Percentiles rank a stretch among this genome's conserved stretches.
phyloP scores from a whole-genome alignment of 2,888 invertebrate genomes.

The Thelaira solivaga region DNA sequence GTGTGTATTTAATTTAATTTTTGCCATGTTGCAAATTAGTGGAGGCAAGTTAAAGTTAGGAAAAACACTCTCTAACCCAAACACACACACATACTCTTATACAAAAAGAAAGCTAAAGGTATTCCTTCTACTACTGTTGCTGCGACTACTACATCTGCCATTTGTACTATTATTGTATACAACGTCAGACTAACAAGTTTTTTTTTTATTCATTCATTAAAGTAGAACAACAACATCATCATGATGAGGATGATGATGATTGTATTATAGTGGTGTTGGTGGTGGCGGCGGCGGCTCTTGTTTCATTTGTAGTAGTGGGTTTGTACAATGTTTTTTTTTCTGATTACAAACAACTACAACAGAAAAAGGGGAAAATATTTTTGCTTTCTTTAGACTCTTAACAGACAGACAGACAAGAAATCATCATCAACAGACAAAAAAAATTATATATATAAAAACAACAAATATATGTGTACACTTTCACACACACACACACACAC shows the following conservation, averaged over 20 bases:
- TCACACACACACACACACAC: neutral
- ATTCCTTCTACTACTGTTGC: conserved; percentile 27
- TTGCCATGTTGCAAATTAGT: conserved; percentile 58
- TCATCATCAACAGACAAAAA: conserved; percentile 57
- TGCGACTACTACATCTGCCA: conserved; percentile 14
- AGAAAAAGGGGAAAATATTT: conserved; percentile 55
- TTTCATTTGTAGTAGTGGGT: conserved; percentile 38
- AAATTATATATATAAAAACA: neutral
- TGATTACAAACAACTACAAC: conserved; percentile 38
- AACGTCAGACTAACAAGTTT: conserved; percentile 48
- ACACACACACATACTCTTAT: neutral
- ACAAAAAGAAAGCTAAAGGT: conserved; percentile 31
- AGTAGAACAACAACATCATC: conserved; percentile 38
- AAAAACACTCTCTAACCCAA: too few species aligned
- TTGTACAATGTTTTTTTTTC: conserved; percentile 20
- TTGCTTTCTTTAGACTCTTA: conserved; percentile 61
- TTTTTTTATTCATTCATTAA: conserved; percentile 60
- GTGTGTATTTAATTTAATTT: conserved; percentile 26
- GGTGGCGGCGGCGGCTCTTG: conserved; percentile 28
- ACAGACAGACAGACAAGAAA: conserved; percentile 48
- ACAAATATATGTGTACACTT: neutral
- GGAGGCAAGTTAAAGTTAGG: conserved; percentile 33
- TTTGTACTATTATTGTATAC: conserved; percentile 37
- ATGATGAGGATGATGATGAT: neutral
- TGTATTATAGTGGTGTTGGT: conserved; percentile 23